Evolutionary conservation across 2,888 invertebrate species (phyloP), one percentile per base, ranked within the genome.

Genomic region (Epicampocera succincta): DNA sequence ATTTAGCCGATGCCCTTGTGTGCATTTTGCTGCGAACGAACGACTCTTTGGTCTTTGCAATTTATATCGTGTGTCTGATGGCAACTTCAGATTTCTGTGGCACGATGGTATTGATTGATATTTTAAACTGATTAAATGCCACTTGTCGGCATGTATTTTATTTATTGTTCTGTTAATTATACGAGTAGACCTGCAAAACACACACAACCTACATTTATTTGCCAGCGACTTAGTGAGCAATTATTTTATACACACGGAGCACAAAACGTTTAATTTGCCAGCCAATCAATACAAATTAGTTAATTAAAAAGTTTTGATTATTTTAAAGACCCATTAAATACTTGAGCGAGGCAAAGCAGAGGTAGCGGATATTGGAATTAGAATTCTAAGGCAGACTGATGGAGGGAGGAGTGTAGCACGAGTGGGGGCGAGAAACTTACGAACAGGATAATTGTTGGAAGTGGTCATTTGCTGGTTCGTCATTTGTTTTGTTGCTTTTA

Each of bases 71-170:
- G 44, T 71, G 68, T 54, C 78, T 71, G 71, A 42, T 74, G 82
- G 74, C 60, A 65, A 75, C 66, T 82, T 82, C 78, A 78, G 71
- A 78, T 82, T 71, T 78, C 42, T 58, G 65, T 82, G 74, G 71
- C 13, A 75, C 54, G 82, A 71, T 66, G 52, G 63, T 60, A 78
- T 78, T 82, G 81, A 82, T 82, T 82, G 82, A 82, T 82, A 82
- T 82, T 82, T 78, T 78, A 78, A 82, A 82, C 82, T 82, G 82
- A 82, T 82, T 82, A 82, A 82, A 82, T 78, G 82, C 78, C 82
- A 78, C 82, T 71, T 82, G 82, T 82, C 82, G 78, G 65, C 78
- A 68, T 60, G 66, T 82, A 73, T 78, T 82, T 73, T 78, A 73
- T 81, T 73, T 77, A 77, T 81, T 63, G 50, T 33, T 77, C 38